Percentiles rank a stretch among this genome's conserved stretches.
Conservation (phyloP, 1,140 invertebrate genomes). For the Drosophila lowei region DNA sequence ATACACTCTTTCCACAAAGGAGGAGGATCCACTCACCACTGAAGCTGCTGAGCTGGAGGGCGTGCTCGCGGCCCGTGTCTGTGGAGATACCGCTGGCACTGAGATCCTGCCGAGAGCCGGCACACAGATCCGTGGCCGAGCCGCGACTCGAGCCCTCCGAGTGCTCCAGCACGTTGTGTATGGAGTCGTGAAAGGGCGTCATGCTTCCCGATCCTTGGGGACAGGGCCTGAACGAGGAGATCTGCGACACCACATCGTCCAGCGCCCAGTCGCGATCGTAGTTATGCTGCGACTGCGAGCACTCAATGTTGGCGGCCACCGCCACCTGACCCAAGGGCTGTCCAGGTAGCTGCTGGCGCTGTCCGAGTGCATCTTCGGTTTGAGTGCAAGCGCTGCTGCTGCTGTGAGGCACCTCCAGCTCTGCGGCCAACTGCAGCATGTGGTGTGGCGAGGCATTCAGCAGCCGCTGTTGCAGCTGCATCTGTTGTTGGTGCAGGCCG, state of each 20-base stretch:
- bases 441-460: slow-evolving; percentile 66
- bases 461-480: slow-evolving; percentile 56
- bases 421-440: slow-evolving; percentile 65
- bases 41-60: slow-evolving; percentile 75
- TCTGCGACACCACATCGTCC: slow-evolving; percentile 82
- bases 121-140: slow-evolving; percentile 76
- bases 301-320: slow-evolving; percentile 85
- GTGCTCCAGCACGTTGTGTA: slow-evolving; percentile 82
- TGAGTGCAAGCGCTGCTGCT: slow-evolving; percentile 68
- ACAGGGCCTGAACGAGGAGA: slow-evolving; percentile 82
- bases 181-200: slow-evolving; percentile 83
- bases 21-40: slow-evolving; percentile 54
- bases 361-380: slow-evolving; percentile 65
- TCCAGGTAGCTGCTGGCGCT: slow-evolving; percentile 46
- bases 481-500: slow-evolving; percentile 46
- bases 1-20: neutral
- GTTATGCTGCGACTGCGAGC: slow-evolving; percentile 84
- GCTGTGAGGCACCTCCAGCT: slow-evolving; percentile 56
- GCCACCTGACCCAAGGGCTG: slow-evolving; percentile 84
- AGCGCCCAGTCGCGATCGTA: slow-evolving; percentile 82
- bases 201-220: slow-evolving; percentile 82
- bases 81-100: slow-evolving; percentile 78
- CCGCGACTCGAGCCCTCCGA: slow-evolving; percentile 76
- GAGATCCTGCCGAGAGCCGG: slow-evolving; percentile 77
- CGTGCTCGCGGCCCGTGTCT: slow-evolving; percentile 77